Evolutionary conservation across 53 echinoderm and acorn worm species (phyloP).

Genomic region (Holothuria leucospilota): DNA sequence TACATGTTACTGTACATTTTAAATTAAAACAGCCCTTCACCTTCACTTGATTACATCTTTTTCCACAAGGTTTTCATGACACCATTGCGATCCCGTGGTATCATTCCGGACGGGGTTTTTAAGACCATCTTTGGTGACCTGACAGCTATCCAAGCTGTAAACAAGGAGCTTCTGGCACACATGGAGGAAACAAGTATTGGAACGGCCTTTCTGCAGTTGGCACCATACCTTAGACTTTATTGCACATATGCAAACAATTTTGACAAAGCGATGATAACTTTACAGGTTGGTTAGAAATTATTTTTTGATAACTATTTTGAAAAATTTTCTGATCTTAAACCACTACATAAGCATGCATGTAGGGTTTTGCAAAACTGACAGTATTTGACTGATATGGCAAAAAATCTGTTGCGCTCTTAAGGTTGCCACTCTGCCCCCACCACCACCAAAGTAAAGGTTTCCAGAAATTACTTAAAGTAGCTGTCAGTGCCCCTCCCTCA

Average conservation of each 20-base stretch:
- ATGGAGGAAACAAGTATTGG: constrained; percentile 89
- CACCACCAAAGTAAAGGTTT: too few relatives aligned
- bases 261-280: constrained; percentile 82
- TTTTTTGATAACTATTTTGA: too few relatives aligned
- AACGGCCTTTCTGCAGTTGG: constrained; percentile 83
- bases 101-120: constrained; percentile 77
- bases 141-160: constrained; percentile 84
- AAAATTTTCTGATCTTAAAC: background rate
- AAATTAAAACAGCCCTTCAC: too few relatives aligned
- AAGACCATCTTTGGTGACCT: constrained; percentile 89
- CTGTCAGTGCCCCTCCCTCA: too few relatives aligned
- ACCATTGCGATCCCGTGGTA: constrained; percentile 67
- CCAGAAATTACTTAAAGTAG: too few relatives aligned
- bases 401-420: too few relatives aligned
- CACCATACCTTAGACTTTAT: constrained; percentile 89
- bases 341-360: background rate
- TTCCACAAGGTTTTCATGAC: constrained; percentile 71
- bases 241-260: constrained; percentile 96
- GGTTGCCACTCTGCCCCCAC: too few relatives aligned
- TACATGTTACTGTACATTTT: too few relatives aligned
- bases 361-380: too few relatives aligned
- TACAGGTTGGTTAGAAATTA: constrained; percentile 69
- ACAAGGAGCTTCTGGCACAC: constrained; percentile 86
- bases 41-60: background rate
- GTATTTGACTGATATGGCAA: too few relatives aligned